Percentiles rank a stretch among this genome's conserved stretches.
These are phyloP conservation scores for Polymixis flavicincta DNA, from an alignment of 2,888 invertebrate genomes.

Conservation along the genomic window DNA sequence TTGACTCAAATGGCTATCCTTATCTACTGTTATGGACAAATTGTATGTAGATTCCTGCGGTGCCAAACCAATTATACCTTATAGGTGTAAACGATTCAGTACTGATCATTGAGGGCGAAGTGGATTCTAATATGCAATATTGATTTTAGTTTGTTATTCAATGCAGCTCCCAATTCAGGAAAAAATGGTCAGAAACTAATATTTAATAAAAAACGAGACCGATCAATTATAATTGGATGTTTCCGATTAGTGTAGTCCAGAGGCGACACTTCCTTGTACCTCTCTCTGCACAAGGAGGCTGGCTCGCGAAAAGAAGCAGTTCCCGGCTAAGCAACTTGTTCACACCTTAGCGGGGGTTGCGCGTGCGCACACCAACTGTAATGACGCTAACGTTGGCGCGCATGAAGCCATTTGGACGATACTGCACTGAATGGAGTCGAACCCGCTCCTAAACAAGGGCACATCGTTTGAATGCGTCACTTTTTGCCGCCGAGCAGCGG, in stretches of 20 bases:
- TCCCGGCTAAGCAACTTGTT: constrained; percentile 31
- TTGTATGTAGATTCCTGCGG: constrained; percentile 45
- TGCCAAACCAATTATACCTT: constrained; percentile 39
- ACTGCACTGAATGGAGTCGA: constrained; percentile 52
- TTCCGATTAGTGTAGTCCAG: neutral
- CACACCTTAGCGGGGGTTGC: constrained; percentile 35
- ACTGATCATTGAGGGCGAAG: constrained; percentile 17
- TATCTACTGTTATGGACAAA: constrained; percentile 27
- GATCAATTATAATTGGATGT: constrained; percentile 9
- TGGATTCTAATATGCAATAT: constrained; percentile 12
- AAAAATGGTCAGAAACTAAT: neutral
- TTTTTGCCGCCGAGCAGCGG: constrained; percentile 72
- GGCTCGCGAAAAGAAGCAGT: constrained; percentile 26
- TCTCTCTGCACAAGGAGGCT: constrained; percentile 5
- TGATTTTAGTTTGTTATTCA: constrained; percentile 12
- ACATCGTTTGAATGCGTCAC: constrained; percentile 74
- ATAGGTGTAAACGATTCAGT: constrained; percentile 6
- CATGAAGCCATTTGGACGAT: constrained; percentile 64
- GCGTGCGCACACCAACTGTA: constrained; percentile 53
- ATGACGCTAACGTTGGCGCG: constrained; percentile 42
- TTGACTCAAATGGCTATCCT: constrained; percentile 4
- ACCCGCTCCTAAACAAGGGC: constrained; percentile 68
- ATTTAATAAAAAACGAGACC: neutral
- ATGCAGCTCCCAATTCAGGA: neutral
- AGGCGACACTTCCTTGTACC: constrained; percentile 1